Percentiles rank a stretch among this genome's conserved stretches.
These are phyloP conservation scores for Crypturellus tataupa DNA, from an alignment of 2,797 vertebrate species.

Conservation along the genomic window DNA sequence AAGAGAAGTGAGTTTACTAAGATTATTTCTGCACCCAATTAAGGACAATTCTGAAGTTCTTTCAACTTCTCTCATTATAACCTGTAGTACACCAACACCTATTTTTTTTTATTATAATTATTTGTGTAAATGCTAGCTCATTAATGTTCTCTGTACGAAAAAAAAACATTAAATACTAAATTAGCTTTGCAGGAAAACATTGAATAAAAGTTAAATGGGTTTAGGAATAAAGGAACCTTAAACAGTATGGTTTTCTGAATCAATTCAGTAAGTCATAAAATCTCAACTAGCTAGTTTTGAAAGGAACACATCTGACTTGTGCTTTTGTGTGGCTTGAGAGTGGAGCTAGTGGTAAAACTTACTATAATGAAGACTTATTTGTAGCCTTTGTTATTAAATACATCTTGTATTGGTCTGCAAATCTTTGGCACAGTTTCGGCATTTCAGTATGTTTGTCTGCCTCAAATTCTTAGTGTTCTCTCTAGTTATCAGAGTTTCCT, in stretches of 20 bases:
- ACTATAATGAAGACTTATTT: neutral
- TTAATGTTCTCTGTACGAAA: slow-evolving; percentile 27
- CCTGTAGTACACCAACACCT: slow-evolving; percentile 45
- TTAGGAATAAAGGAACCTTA: slow-evolving; percentile 35
- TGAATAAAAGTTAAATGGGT: neutral
- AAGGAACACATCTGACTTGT: neutral
- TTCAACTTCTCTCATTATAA: slow-evolving; percentile 64
- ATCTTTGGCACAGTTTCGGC: neutral
- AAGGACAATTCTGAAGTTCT: slow-evolving; percentile 57
- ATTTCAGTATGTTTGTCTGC: neutral
- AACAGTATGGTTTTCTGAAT: slow-evolving; percentile 19
- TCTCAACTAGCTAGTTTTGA: neutral
- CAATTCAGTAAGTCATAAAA: slow-evolving; percentile 4
- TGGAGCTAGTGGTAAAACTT: neutral
- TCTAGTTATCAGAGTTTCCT: neutral
- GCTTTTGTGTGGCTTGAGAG: neutral
- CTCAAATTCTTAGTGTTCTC: neutral
- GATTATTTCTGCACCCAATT: slow-evolving; percentile 41
- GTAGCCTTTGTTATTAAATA: slow-evolving; percentile 10
- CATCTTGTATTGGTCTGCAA: neutral
- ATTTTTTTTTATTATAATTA: slow-evolving; percentile 75
- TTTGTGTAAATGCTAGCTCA: slow-evolving; percentile 53
- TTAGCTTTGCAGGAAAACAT: slow-evolving; percentile 4
- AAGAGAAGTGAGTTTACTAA: slow-evolving; percentile 28
- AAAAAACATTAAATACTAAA: slow-evolving; percentile 18